These are phyloP conservation scores for Macrochelys suwanniensis DNA, from an alignment of 2,797 vertebrate genomes.

Conservation along the genomic window DNA sequence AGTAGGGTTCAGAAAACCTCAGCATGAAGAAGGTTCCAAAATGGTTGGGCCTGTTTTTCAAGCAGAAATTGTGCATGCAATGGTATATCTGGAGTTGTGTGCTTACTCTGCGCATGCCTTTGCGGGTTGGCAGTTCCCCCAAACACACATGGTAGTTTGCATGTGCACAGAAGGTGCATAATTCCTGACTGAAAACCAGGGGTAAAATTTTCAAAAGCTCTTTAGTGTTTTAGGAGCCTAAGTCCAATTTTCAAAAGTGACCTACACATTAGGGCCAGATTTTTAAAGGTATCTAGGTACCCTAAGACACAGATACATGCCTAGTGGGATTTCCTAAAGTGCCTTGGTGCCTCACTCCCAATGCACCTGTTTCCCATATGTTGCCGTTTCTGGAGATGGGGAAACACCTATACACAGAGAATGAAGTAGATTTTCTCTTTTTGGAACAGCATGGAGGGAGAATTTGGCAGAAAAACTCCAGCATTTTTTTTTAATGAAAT, in stretches of 20 bases:
- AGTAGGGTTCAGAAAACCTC: not conserved
- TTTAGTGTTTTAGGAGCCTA: rapidly evolving
- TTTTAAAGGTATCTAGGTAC: not conserved
- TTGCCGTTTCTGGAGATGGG: not conserved
- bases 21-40: not conserved
- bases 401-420: not conserved
- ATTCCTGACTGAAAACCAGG: not conserved
- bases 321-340: not conserved
- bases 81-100: rapidly evolving
- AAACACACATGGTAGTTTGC: not conserved
- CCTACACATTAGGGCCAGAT: not conserved
- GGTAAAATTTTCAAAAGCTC: not conserved
- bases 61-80: not conserved
- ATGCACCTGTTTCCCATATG: not conserved
- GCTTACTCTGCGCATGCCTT: rapidly evolving
- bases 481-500: constrained; percentile 15
- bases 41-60: not conserved
- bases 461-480: not conserved
- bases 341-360: not conserved
- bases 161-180: not conserved
- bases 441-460: not conserved
- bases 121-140: not conserved
- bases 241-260: not conserved
- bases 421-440: not conserved
- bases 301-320: not conserved